Conservation (phyloP, 2,113 vertebrate species). For the Tragelaphus scriptus region DNA sequence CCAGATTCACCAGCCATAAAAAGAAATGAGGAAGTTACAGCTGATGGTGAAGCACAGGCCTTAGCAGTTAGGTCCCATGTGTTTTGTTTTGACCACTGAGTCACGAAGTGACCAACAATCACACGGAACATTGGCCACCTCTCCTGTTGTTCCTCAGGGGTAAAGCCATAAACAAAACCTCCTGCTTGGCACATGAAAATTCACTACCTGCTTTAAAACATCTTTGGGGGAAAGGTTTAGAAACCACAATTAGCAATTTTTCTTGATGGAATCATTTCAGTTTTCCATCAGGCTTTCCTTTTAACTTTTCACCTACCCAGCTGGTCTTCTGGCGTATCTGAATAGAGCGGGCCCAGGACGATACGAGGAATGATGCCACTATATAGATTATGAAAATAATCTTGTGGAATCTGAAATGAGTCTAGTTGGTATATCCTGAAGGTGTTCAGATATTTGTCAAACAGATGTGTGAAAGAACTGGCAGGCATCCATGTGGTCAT, state of each 20-base stretch:
- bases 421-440: neutral
- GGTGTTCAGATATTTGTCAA: neutral
- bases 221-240: neutral
- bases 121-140: neutral
- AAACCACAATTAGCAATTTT: slow-evolving; percentile 26
- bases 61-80: slow-evolving; percentile 31
- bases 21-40: slow-evolving; percentile 53
- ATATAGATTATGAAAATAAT: neutral
- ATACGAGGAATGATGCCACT: neutral
- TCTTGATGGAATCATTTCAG: slow-evolving; percentile 1
- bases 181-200: neutral
- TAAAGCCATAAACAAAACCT: slow-evolving; percentile 35
- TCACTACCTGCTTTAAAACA: neutral
- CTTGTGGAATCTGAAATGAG: neutral
- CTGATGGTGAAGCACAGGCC: neutral
- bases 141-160: neutral
- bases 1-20: neutral
- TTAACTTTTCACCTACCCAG: neutral
- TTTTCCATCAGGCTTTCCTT: slow-evolving; percentile 17
- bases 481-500: neutral
- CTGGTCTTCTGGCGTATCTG: neutral
- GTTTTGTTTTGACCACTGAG: slow-evolving; percentile 53
- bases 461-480: neutral
- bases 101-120: slow-evolving; percentile 35
- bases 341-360: neutral